Evolutionary conservation across 2,888 invertebrate species (phyloP).

Genomic region (Lasioglossum calceatum): DNA sequence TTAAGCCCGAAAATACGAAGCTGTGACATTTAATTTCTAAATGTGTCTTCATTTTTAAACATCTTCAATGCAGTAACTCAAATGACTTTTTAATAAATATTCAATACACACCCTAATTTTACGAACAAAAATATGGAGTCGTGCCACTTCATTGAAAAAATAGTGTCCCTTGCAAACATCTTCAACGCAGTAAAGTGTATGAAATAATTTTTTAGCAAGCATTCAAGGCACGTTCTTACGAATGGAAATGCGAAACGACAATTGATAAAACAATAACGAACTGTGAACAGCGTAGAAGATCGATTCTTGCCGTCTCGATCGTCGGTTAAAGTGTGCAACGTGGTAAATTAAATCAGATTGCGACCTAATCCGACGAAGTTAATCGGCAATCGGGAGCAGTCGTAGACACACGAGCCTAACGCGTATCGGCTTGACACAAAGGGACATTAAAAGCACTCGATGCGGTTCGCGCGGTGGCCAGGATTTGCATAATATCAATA

Average conservation of each 20-base stretch:
- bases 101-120: not conserved
- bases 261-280: not conserved
- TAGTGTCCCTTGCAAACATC: not conserved
- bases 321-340: not conserved
- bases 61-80: not conserved
- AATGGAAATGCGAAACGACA: not conserved
- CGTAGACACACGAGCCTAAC: conserved; percentile 45
- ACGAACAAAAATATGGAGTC: not conserved
- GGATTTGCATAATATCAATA: conserved; percentile 72
- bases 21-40: too few species aligned
- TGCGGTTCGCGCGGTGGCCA: conserved; percentile 36
- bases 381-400: conserved; percentile 12
- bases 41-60: too few species aligned
- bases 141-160: not conserved
- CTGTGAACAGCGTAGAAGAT: not conserved
- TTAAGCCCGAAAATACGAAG: too few species aligned
- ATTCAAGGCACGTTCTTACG: not conserved
- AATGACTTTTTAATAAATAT: not conserved
- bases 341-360: conserved; percentile 1
- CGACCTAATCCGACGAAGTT: not conserved
- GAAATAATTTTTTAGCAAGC: not conserved
- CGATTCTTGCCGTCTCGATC: not conserved
- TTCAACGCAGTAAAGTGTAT: not conserved
- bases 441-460: conserved; percentile 64
- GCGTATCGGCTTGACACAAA: conserved; percentile 53